A percentile compares a stretch with the other conserved stretches of the same genome.
phyloP scores from a whole-genome alignment of 1,140 invertebrate genomes.

The Oryctes rhinoceros region DNA sequence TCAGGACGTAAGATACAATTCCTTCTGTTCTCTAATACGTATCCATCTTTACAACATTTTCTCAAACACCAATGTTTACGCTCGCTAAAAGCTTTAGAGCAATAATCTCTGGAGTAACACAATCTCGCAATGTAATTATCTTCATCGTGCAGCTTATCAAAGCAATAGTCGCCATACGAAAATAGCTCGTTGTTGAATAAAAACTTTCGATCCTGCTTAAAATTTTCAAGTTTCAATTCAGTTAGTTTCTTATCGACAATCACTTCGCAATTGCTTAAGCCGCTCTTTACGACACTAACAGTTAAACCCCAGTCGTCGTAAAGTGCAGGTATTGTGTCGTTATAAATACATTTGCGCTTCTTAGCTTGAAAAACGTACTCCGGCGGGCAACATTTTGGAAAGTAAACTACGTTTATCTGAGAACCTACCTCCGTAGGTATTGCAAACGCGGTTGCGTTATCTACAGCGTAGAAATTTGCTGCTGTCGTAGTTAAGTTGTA shows the following conservation, averaged over 20 bases:
- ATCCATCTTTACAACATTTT: conserved; percentile 27
- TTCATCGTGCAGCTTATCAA: neutral
- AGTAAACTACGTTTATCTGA: conserved; percentile 8
- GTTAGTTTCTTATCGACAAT: conserved; percentile 9
- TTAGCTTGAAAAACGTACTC: conserved; percentile 3
- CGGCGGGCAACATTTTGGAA: conserved; percentile 38
- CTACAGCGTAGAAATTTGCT: neutral
- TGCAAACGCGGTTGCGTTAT: neutral
- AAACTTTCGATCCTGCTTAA: neutral
- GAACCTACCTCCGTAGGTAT: neutral
- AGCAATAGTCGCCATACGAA: conserved; percentile 19
- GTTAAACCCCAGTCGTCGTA: conserved; percentile 22
- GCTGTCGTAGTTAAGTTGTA: neutral
- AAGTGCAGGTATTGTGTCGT: neutral
- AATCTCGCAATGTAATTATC: conserved; percentile 4
- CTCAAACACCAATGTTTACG: conserved; percentile 22
- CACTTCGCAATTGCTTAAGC: conserved; percentile 20
- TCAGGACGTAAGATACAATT: neutral
- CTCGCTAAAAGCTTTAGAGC: neutral
- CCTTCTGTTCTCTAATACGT: neutral
- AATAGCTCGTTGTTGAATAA: neutral
- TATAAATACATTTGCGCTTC: conserved; percentile 6
- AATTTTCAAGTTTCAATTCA: conserved; percentile 21
- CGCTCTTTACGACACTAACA: neutral
- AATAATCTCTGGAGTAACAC: conserved; percentile 12